Base-by-base conservation (phyloP, 2,113 vertebrate species). In the Ictalurus punctatus region DNA sequence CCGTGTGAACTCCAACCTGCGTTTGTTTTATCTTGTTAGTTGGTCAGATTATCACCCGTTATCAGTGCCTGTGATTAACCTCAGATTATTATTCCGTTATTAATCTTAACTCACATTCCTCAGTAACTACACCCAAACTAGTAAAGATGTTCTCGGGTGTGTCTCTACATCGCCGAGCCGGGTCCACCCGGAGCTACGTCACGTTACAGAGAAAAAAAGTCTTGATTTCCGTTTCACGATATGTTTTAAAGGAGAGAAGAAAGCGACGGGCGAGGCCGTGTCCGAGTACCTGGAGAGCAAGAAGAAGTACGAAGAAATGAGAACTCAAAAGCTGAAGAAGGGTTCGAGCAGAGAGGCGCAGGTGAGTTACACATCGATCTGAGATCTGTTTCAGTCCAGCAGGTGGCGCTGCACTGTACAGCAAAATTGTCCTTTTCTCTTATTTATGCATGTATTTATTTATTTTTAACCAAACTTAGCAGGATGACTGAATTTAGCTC, bases 201-300 rank as follows among this genome's bases (percentile, higher is more conserved):
- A n/a, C 6, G 6, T n/a, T 23, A 44, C 37, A 23, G 8, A 25
- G 25, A 10, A 10, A 4, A 34, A 44, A 1, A 16, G 27, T n/a
- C 4, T 30, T 12, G 73, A 74, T 44, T 12, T 40, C 17, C 0
- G 19, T 44, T 44, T 52, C 10, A 14, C 6, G 6, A 58, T 67
- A 84, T 88, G 78, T 90, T 93, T 87, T 92, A 69, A 91, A 97
- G 96, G 85, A 84, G 96, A 96, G 21, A 94, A 95, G 80, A 91
- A 93, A 88, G 92, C 95, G 27, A 83, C 93, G 71, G 97, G 92
- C 40, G 96, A 95, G 88, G 97, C 98, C 61, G 92, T 99, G 92
- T 96, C 97, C 17, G 98, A 99, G 92, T 99, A 98, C 84, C 94
- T 97, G 90, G 96, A 97, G 92, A 97, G 97, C 91, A 96, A 96